Base-by-base conservation (phyloP, 2,113 vertebrate species). In the Harpagus bidentatus region DNA sequence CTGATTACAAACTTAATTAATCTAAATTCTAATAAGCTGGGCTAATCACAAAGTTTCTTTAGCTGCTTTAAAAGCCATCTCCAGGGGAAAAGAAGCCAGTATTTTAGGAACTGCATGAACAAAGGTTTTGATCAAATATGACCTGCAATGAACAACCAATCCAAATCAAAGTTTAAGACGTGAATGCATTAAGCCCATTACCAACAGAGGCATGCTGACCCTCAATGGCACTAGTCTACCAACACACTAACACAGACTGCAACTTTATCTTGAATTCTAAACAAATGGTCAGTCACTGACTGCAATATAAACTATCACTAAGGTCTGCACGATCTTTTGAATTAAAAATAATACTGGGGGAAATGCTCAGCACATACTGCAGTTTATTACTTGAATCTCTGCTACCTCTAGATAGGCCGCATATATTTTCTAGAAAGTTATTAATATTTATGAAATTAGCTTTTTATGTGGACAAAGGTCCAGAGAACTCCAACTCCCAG, bases 1-100 rank as follows among this genome's bases (percentile, higher is more conserved):
- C 98, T 97, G 97, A 98, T 98, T 98, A 98, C 88, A 83, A 97
- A 97, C 74, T 96, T 97, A 97, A 97, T 98, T 97, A 98, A 97
- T 97, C 83, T 55, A 90, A 96, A 80, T 96, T 97, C 82, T 95
- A 95, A 94, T 92, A 95, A 97, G 85, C 63, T 88, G 55, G 16
- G 77, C 36, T 95, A 97, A 91, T 85, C 14, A 91, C 43, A 94
- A 95, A 90, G 53, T 87, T 89, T 96, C 83, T 95, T 95, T 83
- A 92, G 79, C 90, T 93, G 61, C 96, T 97, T 96, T 96, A 92
- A 86, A 97, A 95, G 58, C 71, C 45, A 66, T 43, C 28, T 4
- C 21, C 7, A 0, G 14, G 10, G 3, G 13, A 9, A 7, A 16
- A 40, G 20, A 56, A 72, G n/a, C 82, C 53, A 93, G 19, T 42